Conservation (phyloP, 2,888 invertebrate genomes). For the Tinea semifulvella region DNA sequence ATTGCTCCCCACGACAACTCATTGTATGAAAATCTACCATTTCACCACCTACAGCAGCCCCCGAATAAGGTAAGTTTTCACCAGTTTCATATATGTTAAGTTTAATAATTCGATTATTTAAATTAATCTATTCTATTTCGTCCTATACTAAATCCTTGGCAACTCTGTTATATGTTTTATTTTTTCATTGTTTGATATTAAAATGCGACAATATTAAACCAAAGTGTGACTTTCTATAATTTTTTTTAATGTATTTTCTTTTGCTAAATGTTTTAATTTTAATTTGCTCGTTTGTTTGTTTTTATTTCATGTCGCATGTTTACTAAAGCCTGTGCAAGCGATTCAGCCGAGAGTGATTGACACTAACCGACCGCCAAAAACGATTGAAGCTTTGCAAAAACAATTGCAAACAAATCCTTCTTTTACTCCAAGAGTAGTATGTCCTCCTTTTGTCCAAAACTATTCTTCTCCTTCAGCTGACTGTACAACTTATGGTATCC, state of each 20-base stretch:
- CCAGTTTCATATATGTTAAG: too few species aligned
- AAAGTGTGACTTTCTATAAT: too few species aligned
- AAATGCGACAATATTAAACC: too few species aligned
- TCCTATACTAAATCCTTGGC: too few species aligned
- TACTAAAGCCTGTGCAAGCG: slow-evolving; percentile 63
- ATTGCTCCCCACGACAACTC: slow-evolving; percentile 81
- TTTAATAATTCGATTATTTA: too few species aligned
- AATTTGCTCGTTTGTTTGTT: slow-evolving; percentile 41
- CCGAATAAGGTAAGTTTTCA: slow-evolving; percentile 87
- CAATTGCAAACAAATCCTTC: slow-evolving; percentile 60
- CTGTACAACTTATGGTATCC: slow-evolving; percentile 34
- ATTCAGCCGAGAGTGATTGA: slow-evolving; percentile 63
- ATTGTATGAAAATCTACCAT: slow-evolving; percentile 94
- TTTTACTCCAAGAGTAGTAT: slow-evolving; percentile 54
- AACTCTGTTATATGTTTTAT: too few species aligned
- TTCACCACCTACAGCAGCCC: slow-evolving; percentile 93
- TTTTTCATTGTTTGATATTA: too few species aligned
- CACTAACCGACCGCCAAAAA: slow-evolving; percentile 39
- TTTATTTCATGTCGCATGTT: slow-evolving; percentile 33
- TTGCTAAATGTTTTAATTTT: slow-evolving; percentile 31
- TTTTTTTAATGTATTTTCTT: slow-evolving; percentile 24
- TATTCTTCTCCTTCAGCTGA: slow-evolving; percentile 24
- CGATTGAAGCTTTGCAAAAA: slow-evolving; percentile 50
- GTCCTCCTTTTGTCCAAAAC: slow-evolving; percentile 55
- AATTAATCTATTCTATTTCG: too few species aligned